Evolutionary conservation across 2,888 invertebrate species (phyloP).

Genomic region (Eilema depressum): DNA sequence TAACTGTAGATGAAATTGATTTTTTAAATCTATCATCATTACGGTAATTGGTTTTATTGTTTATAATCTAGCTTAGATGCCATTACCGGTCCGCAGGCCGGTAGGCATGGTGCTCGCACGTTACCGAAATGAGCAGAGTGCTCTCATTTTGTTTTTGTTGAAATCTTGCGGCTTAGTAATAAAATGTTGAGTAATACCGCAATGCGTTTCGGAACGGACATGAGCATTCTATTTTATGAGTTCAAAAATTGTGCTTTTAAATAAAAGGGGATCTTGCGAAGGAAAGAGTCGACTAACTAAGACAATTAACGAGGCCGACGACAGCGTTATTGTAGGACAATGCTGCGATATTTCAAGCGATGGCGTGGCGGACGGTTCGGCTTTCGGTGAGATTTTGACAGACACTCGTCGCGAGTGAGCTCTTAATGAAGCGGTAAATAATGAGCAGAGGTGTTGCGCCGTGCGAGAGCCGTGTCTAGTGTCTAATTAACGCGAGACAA

Average conservation of each 20-base stretch:
- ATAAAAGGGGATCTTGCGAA: slow-evolving; percentile 65
- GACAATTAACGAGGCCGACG: slow-evolving; percentile 82
- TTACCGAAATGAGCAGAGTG: slow-evolving; percentile 72
- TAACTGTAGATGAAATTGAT: slow-evolving; percentile 82
- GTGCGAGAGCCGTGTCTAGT: slow-evolving; percentile 79
- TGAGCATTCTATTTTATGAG: slow-evolving; percentile 70
- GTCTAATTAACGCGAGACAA: slow-evolving; percentile 80
- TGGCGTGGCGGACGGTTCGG: slow-evolving; percentile 65
- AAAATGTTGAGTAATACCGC: slow-evolving; percentile 68
- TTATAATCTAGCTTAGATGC: slow-evolving; percentile 73
- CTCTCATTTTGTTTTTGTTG: slow-evolving; percentile 74
- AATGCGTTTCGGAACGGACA: slow-evolving; percentile 67
- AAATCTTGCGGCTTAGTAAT: slow-evolving; percentile 69
- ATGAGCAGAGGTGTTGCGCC: slow-evolving; percentile 82
- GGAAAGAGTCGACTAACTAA: slow-evolving; percentile 68
- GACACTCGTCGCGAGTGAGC: slow-evolving; percentile 79
- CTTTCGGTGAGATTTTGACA: slow-evolving; percentile 83
- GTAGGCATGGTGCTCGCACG: slow-evolving; percentile 74
- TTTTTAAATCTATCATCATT: slow-evolving; percentile 80
- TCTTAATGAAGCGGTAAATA: slow-evolving; percentile 87
- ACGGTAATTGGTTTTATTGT: slow-evolving; percentile 75
- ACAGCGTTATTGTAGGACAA: slow-evolving; percentile 83
- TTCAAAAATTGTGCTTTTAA: slow-evolving; percentile 65
- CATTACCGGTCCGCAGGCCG: slow-evolving; percentile 68
- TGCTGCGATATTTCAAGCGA: slow-evolving; percentile 81